Evolutionary conservation across 2,797 vertebrate species (phyloP), one percentile per base, ranked within the genome.

Genomic region (Eurystomus glaucurus): DNA sequence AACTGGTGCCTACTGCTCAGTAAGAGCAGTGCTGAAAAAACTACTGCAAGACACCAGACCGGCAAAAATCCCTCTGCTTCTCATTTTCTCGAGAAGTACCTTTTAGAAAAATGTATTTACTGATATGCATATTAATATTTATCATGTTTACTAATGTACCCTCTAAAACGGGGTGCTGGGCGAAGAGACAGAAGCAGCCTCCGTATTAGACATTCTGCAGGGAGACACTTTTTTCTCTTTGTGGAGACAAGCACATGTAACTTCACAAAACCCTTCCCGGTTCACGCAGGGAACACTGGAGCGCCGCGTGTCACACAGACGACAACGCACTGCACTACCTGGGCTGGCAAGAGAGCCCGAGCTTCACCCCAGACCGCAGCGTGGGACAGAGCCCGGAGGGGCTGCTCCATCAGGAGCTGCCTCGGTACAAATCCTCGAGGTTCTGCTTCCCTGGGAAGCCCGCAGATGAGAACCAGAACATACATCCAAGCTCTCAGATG

Each of bases 1-100:
- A 95, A 90, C 54, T 21, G 51, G 84, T 95, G 93, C 96, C 95
- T 96, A 96, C 96, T 94, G 94, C 89, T 96, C 95, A 74, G 86
- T 85, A 89, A 92, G 83, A 96, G 96, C 75, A 23, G 76, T 28
- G 43, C 85, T 84, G 93, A 79, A 86, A 97, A 94, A 91, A 35
- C 69, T 79, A 48, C 86, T 71, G 85, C 69, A 81, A 95, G 91
- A 85, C 93, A 92, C 70, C 55, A 91, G 85, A 68, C 43, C 80
- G 68, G 79, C 90, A 92, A 95, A 70, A 89, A 64, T 57, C 61
- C 37, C 70, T 35, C 88, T 48, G 88, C 70, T 76, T 86, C 86
- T 55, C 58, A 25, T 72, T 70, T 35, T 29, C 66, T 57, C 13
- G 28, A 95, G 75, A 91, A 93, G 60, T 25, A 84, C 46, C 45